Evolutionary conservation across 2,113 vertebrate genomes (phyloP).

Genomic region (Mastomys natalensis): DNA sequence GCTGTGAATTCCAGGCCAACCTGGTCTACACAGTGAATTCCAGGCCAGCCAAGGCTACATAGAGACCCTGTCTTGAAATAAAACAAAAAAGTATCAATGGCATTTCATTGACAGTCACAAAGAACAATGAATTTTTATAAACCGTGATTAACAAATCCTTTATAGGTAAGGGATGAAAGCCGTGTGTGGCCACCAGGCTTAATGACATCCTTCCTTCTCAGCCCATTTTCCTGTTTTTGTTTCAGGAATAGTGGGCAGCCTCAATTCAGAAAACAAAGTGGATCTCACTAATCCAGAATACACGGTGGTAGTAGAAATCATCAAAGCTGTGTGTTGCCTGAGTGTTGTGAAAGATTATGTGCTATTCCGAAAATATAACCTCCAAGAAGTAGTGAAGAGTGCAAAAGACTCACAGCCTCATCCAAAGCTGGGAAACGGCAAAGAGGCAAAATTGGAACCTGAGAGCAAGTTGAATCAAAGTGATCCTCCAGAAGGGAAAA

Average conservation of each 20-base stretch:
- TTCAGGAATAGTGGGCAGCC: slow-evolving; percentile 92
- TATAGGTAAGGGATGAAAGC: background rate
- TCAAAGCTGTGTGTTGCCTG: slow-evolving; percentile 95
- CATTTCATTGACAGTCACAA: background rate
- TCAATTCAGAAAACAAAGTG: slow-evolving; percentile 97
- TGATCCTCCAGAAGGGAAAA: slow-evolving; percentile 46
- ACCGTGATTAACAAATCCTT: background rate
- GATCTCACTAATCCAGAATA: slow-evolving; percentile 95
- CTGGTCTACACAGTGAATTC: background rate
- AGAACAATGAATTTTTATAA: background rate
- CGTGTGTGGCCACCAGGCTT: background rate
- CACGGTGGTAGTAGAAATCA: slow-evolving; percentile 96
- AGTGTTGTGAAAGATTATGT: slow-evolving; percentile 96
- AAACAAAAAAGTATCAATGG: background rate
- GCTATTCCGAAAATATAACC: slow-evolving; percentile 95
- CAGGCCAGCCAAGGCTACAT: background rate
- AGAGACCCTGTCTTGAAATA: background rate
- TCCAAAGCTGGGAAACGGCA: slow-evolving; percentile 62
- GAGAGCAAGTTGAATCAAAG: slow-evolving; percentile 48
- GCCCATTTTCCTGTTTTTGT: slow-evolving; percentile 64
- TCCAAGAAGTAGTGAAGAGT: slow-evolving; percentile 95
- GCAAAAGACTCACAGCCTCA: slow-evolving; percentile 73
- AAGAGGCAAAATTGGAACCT: slow-evolving; percentile 61
- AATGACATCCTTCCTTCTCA: background rate
- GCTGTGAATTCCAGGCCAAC: background rate